Percentiles rank a stretch among this genome's conserved stretches.
These are phyloP conservation scores for Zaprionus lineosus DNA, from an alignment of 2,888 invertebrate genomes.

Conservation along the genomic window DNA sequence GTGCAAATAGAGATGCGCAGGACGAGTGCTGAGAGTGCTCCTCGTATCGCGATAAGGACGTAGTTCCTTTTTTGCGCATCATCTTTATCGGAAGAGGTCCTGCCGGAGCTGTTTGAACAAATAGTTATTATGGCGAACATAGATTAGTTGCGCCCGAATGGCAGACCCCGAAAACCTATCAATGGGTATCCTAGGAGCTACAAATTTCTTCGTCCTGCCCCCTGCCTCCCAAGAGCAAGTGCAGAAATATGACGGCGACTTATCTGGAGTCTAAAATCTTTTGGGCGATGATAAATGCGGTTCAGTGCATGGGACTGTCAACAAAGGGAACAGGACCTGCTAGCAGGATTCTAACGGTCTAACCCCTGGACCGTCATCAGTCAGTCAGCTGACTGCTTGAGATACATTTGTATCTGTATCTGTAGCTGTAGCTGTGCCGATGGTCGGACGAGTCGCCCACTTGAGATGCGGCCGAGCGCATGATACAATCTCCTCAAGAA, in stretches of 20 bases:
- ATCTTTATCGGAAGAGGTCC: slow-evolving; percentile 44
- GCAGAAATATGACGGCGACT: slow-evolving; percentile 19
- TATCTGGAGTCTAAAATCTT: slow-evolving; percentile 59
- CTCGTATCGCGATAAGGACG: slow-evolving; percentile 44
- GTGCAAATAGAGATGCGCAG: slow-evolving; percentile 33
- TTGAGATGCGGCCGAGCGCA: slow-evolving; percentile 66
- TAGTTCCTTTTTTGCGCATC: slow-evolving; percentile 67
- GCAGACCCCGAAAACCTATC: slow-evolving; percentile 23
- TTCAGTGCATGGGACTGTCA: slow-evolving; percentile 66
- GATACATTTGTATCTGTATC: slow-evolving; percentile 25
- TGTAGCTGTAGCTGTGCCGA: slow-evolving; percentile 5
- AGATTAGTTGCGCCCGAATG: slow-evolving; percentile 65
- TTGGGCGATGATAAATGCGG: slow-evolving; percentile 57
- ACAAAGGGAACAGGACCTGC: slow-evolving; percentile 49
- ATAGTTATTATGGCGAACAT: slow-evolving; percentile 64
- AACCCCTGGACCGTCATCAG: slow-evolving; percentile 36
- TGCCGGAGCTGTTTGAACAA: slow-evolving; percentile 24
- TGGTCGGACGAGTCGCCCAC: slow-evolving; percentile 30
- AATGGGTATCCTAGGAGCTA: slow-evolving; percentile 44
- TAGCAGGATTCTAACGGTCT: slow-evolving; percentile 45
- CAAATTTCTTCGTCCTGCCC: not conserved
- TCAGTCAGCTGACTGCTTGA: slow-evolving; percentile 65
- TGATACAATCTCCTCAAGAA: slow-evolving; percentile 56
- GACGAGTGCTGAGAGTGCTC: not conserved
- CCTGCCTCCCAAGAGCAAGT: slow-evolving; percentile 5